Evolutionary conservation across 1,140 invertebrate species (phyloP), one percentile per base, ranked within the genome.

Genomic region (Eufriesea mexicana): DNA sequence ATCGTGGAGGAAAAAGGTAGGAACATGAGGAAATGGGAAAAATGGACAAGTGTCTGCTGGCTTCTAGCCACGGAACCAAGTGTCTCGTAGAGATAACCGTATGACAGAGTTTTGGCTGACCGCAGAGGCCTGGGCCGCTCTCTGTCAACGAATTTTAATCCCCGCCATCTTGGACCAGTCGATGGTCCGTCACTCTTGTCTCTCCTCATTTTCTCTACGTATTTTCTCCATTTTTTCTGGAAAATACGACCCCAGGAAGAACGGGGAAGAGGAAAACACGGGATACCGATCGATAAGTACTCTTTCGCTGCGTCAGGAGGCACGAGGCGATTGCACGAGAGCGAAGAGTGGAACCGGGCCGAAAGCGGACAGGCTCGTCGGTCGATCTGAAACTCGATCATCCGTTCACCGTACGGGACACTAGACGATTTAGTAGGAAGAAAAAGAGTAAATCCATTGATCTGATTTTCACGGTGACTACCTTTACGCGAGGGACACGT

Each of bases 391-490:
- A 23, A 45, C 35, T 54, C 20, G 68, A 20, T 54, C 68, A 42
- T 72, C 28, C 28, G 70, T 55, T 25, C 49, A 45, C 9, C n/a
- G 47, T 6, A 51, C 20, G 20, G 49, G 6, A 35, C 28, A 51
- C 2, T 47, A 8, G 70, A 42, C 28, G 20, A 55, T 55, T 23
- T 14, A 12, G 5, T 2, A 5, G 49, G 47, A 74, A 42, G 70
- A 55, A 57, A 74, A 74, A 61, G 71, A 59, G 71, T 59, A 74
- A 74, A 74, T 74, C 71, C 71, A 74, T 18, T 74, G 71, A 74
- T 74, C 71, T 74, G 71, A 74, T 74, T 74, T 74, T 74, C n/a
- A 14, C 54, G 55, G 51, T 14, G 54, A 59, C 49, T 61, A 18
- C 23, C 42, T 45, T 20, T 35, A 35, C 28, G 70, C 45, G n/a